Evolutionary conservation across 2,113 vertebrate species (phyloP).

Genomic region (Chrysochloris asiatica): DNA sequence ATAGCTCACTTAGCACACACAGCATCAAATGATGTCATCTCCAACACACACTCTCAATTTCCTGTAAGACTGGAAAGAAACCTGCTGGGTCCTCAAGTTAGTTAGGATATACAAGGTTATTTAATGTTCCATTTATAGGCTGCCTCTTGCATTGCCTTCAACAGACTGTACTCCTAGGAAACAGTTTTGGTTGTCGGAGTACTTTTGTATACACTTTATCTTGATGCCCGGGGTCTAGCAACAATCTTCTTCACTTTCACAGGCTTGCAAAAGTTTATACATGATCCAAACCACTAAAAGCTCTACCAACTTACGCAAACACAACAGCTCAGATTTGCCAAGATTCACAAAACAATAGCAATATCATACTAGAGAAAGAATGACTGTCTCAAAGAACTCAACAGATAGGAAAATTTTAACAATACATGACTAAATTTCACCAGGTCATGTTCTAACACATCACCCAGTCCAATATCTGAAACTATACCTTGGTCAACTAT

Average conservation of each 20-base stretch:
- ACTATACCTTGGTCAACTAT: background rate
- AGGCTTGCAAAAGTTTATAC: background rate
- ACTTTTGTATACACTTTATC: too few relatives aligned
- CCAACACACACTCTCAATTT: background rate
- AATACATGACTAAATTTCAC: background rate
- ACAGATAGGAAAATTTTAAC: slow-evolving; percentile 50
- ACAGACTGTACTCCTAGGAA: background rate
- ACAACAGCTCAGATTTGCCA: slow-evolving; percentile 10
- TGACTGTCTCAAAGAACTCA: background rate
- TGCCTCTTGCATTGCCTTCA: background rate
- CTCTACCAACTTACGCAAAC: slow-evolving; percentile 10
- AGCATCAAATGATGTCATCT: background rate
- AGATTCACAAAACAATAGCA: background rate
- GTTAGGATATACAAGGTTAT: background rate
- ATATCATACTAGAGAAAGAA: background rate
- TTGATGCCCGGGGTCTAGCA: background rate
- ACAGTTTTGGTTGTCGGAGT: background rate
- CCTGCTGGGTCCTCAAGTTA: background rate
- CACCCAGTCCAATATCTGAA: background rate
- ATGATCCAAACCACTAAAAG: slow-evolving; percentile 43
- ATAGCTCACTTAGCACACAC: background rate
- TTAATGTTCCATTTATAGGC: background rate
- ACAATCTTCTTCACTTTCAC: background rate
- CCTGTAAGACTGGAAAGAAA: background rate
- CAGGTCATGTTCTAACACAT: background rate